A percentile compares a stretch with the other conserved stretches of the same genome.
phyloP scores from a whole-genome alignment of 2,888 invertebrate genomes.

The Alsophila aescularia region DNA sequence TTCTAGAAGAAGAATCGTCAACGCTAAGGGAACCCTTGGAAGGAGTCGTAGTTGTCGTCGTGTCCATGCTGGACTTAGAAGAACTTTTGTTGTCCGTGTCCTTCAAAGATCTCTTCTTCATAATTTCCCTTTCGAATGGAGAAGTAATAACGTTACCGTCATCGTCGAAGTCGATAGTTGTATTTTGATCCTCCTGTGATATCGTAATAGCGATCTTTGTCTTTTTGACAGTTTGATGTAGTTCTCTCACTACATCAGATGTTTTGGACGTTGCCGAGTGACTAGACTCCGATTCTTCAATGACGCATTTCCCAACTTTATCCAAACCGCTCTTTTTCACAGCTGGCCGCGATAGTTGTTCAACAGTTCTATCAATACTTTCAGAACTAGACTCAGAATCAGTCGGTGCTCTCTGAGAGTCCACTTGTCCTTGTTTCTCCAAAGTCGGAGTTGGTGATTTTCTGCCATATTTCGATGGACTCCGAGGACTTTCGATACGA shows the following conservation, averaged over 20 bases:
- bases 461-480: slow-evolving; percentile 72
- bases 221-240: slow-evolving; percentile 79
- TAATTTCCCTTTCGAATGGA: slow-evolving; percentile 72
- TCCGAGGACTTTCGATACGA: slow-evolving; percentile 75
- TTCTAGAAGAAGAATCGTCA: slow-evolving; percentile 78
- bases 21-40: slow-evolving; percentile 81
- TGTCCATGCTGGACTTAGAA: slow-evolving; percentile 86
- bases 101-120: slow-evolving; percentile 74
- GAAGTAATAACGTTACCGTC: slow-evolving; percentile 79
- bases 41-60: slow-evolving; percentile 77
- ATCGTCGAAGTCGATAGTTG: slow-evolving; percentile 80
- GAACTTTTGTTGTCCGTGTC: slow-evolving; percentile 80
- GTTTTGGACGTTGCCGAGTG: slow-evolving; percentile 82
- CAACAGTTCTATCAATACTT: slow-evolving; percentile 79
- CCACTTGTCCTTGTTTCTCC: slow-evolving; percentile 85
- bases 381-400: slow-evolving; percentile 86
- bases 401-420: slow-evolving; percentile 81
- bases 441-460: slow-evolving; percentile 85
- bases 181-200: slow-evolving; percentile 82
- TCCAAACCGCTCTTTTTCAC: slow-evolving; percentile 74
- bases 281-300: slow-evolving; percentile 86
- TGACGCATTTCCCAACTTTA: slow-evolving; percentile 74
- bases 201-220: slow-evolving; percentile 82
- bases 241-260: slow-evolving; percentile 75
- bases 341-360: slow-evolving; percentile 74